Evolutionary conservation across 2,113 vertebrate species (phyloP), one percentile per base, ranked within the genome.

Genomic region (Amblyopsis rosae): DNA sequence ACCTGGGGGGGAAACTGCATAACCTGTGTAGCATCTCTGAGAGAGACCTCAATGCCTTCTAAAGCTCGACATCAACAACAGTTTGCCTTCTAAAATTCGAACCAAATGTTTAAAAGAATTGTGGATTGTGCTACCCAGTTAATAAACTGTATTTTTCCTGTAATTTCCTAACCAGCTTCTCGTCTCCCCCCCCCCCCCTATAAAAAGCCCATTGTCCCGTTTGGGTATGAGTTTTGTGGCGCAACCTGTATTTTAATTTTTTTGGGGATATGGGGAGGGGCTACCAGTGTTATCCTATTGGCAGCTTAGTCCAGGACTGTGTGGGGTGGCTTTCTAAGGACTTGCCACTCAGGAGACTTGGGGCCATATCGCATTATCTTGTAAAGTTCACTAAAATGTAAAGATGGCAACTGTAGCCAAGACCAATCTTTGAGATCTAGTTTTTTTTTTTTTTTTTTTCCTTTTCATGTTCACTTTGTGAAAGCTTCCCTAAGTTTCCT

Each of bases 11-110:
- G 69, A 65, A 80, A 79, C 73, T 78, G 53, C 53, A 62, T 83
- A 73, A 84, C 58, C 65, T 79, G 76, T 51, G 48, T 75, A 73
- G 57, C 83, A 80, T 79, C 74, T 79, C 76, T 62, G 54, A 65
- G 48, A 73, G 72, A 81, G 79, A 78, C 79, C 73, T 81, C 64
- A 65, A 82, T 77, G 82, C 80, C 83, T 86, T 84, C 70, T 84
- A 62, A 77, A 79, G 74, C 76, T 82, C 85, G 71, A 74, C 69
- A 71, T 85, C 79, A 77, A 69, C 82, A 68, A 69, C 82, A 70
- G 80, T 82, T 78, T 86, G 88, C 88, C 84, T 86, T 87, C 74
- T 84, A 57, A 82, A 80, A 80, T 82, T 73, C 32, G 72, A 85
- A 82, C 82, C 82, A 86, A 88, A 86, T 77, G 79, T 76, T 51